These are phyloP conservation scores for Metallyticus violacea DNA, from an alignment of 2,888 invertebrate genomes.

Conservation along the genomic window DNA sequence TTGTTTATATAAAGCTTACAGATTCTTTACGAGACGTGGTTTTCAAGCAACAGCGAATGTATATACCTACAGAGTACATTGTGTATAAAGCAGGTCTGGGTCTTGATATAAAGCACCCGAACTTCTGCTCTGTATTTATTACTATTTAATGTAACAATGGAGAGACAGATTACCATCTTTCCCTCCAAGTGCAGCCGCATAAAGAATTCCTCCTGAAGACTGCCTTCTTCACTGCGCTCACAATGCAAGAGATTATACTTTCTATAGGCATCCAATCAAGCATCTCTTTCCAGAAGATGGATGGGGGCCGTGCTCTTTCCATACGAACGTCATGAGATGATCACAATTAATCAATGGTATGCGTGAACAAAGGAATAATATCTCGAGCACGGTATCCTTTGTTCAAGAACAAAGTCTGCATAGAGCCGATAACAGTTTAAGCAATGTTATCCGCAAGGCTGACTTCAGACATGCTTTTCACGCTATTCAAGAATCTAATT, in stretches of 20 bases:
- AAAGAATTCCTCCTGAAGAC: too few species aligned
- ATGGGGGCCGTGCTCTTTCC: neutral
- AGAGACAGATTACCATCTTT: neutral
- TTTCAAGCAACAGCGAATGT: neutral
- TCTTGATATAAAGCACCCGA: neutral
- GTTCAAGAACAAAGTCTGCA: too few species aligned
- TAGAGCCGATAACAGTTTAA: too few species aligned
- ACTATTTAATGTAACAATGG: conserved; percentile 1
- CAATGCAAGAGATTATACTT: neutral
- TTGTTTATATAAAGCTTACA: neutral
- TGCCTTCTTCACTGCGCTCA: neutral
- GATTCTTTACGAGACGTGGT: neutral
- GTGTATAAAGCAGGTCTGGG: neutral
- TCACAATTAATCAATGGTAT: neutral
- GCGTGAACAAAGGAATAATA: neutral
- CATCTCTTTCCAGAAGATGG: too few species aligned
- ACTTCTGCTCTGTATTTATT: neutral
- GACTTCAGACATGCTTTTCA: too few species aligned
- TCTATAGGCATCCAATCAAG: neutral
- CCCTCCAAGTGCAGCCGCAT: too few species aligned
- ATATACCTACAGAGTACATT: neutral
- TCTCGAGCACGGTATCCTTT: neutral
- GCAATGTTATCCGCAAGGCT: too few species aligned
- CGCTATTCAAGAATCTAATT: too few species aligned
- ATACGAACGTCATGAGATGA: neutral